These are phyloP conservation scores for Orthosia incerta DNA, from an alignment of 2,888 invertebrate species.

Conservation along the genomic window DNA sequence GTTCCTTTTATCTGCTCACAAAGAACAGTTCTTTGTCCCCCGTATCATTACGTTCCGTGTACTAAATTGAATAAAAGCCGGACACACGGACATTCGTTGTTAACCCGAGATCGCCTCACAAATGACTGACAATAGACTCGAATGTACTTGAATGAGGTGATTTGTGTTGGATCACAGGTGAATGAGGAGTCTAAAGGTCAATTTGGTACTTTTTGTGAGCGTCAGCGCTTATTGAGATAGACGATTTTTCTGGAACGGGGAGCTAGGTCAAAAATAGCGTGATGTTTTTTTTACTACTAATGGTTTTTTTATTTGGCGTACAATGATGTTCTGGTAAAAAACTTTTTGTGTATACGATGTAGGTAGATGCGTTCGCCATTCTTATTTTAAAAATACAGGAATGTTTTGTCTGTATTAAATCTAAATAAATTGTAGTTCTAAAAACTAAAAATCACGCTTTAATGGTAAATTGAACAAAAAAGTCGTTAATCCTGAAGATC, in stretches of 20 bases:
- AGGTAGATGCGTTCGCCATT: background rate
- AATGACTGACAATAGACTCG: conserved; percentile 81
- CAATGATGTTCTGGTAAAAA: background rate
- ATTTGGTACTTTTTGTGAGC: conserved; percentile 59
- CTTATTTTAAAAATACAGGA: background rate
- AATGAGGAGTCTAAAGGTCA: conserved; percentile 60
- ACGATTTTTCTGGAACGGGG: conserved; percentile 26
- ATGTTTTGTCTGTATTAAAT: background rate
- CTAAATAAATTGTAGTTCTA: too few relatives aligned
- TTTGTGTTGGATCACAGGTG: conserved; percentile 71
- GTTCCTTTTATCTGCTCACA: conserved; percentile 58
- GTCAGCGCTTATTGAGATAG: conserved; percentile 48
- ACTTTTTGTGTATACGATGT: too few relatives aligned
- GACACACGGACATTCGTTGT: conserved; percentile 75
- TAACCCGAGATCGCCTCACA: conserved; percentile 73
- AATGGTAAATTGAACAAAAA: too few relatives aligned
- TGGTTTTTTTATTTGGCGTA: background rate
- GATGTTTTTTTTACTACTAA: conserved; percentile 3
- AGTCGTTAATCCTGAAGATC: too few relatives aligned
- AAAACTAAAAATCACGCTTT: too few relatives aligned
- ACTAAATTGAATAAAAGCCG: conserved; percentile 70
- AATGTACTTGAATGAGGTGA: conserved; percentile 73
- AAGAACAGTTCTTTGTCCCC: conserved; percentile 58
- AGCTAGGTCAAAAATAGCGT: background rate
- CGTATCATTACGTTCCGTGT: conserved; percentile 62